Conservation (phyloP, 2,113 vertebrate species). For the Pterocles burchelli region DNA sequence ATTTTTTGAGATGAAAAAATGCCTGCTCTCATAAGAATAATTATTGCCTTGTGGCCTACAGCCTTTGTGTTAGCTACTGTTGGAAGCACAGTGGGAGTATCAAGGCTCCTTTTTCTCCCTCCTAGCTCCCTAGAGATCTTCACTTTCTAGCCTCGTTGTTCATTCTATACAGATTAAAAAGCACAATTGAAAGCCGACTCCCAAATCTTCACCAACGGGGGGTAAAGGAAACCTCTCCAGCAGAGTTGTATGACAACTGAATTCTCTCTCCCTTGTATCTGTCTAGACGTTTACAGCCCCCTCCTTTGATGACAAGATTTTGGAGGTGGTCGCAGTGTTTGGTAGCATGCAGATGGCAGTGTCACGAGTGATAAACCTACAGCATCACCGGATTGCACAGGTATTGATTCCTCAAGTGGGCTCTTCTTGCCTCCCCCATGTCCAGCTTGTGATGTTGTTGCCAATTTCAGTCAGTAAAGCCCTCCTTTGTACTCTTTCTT, state of each 20-base stretch:
- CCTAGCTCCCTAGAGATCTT: neutral
- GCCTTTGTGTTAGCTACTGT: neutral
- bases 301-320: conserved; percentile 95
- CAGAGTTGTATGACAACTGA: neutral
- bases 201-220: neutral
- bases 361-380: conserved; percentile 93
- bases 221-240: neutral
- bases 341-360: conserved; percentile 99
- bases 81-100: neutral
- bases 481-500: neutral
- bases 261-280: conserved; percentile 9
- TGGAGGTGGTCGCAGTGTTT: conserved; percentile 97
- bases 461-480: neutral
- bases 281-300: conserved; percentile 92
- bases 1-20: neutral
- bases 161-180: neutral
- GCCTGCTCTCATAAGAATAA: neutral
- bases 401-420: conserved; percentile 63
- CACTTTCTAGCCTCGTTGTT: neutral
- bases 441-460: neutral
- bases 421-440: neutral
- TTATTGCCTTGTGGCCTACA: neutral
- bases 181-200: neutral
- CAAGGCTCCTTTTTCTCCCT: neutral
- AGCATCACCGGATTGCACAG: conserved; percentile 97